Evolutionary conservation across 1,140 invertebrate species (phyloP).

Genomic region (Brachionus asplanchnoidis): DNA sequence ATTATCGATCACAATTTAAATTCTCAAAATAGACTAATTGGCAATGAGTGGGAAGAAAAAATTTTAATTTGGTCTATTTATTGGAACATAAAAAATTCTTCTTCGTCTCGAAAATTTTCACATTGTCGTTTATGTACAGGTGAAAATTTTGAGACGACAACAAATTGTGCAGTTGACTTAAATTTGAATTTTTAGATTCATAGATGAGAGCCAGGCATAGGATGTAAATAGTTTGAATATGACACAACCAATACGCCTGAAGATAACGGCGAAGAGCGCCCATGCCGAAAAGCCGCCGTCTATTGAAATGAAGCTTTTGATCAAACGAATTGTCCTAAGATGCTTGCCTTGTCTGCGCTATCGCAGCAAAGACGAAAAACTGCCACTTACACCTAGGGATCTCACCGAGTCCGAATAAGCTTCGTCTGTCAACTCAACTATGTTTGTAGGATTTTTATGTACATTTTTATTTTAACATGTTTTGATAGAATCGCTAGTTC

Average conservation of each 20-base stretch:
- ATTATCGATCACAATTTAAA: background rate
- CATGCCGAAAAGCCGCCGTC: constrained; percentile 30
- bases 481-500: background rate
- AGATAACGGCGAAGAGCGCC: background rate
- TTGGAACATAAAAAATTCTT: background rate
- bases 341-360: constrained; percentile 9
- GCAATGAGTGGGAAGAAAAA: no score
- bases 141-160: background rate
- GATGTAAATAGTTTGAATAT: constrained; percentile 1
- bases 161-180: background rate
- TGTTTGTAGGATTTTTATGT: background rate
- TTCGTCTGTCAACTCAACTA: no score
- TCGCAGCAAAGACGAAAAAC: background rate
- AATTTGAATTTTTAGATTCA: background rate
- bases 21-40: no score
- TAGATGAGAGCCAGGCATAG: background rate
- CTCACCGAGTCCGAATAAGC: background rate
- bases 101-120: background rate
- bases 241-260: constrained; percentile 38
- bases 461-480: background rate
- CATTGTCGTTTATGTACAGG: background rate
- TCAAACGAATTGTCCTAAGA: background rate
- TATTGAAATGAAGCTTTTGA: constrained; percentile 39
- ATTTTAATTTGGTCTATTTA: no score
- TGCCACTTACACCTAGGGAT: background rate